Evolutionary conservation across 2,113 vertebrate species (phyloP).

Genomic region (Anolis sagrei): DNA sequence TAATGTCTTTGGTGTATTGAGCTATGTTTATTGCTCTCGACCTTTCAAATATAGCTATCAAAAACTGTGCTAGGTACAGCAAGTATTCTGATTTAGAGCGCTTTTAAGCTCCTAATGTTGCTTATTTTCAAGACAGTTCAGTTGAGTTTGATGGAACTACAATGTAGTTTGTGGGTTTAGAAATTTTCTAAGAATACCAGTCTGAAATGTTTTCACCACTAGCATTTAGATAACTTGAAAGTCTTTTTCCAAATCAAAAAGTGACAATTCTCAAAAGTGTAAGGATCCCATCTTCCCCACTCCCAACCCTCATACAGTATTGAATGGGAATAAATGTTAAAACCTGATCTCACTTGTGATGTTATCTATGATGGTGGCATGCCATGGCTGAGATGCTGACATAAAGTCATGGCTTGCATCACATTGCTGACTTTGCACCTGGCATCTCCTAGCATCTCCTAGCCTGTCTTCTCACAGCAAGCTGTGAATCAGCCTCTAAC

Average conservation of each 20-base stretch:
- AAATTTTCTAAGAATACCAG: neutral
- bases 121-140: neutral
- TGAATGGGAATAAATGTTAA: neutral
- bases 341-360: neutral
- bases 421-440: neutral
- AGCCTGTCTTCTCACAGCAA: neutral
- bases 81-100: neutral
- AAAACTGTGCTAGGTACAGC: neutral
- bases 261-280: neutral
- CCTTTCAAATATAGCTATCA: conserved; percentile 3
- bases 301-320: neutral
- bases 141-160: neutral
- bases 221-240: neutral
- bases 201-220: neutral
- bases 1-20: neutral
- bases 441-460: neutral
- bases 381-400: neutral
- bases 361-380: neutral
- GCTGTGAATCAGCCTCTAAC: neutral
- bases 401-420: neutral
- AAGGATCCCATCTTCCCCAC: neutral
- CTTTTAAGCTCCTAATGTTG: neutral
- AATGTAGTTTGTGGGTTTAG: neutral
- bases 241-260: too few relatives aligned
- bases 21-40: conserved; percentile 5